phyloP scores from a whole-genome alignment of 1,140 invertebrate genomes.

The Atta cephalotes region DNA sequence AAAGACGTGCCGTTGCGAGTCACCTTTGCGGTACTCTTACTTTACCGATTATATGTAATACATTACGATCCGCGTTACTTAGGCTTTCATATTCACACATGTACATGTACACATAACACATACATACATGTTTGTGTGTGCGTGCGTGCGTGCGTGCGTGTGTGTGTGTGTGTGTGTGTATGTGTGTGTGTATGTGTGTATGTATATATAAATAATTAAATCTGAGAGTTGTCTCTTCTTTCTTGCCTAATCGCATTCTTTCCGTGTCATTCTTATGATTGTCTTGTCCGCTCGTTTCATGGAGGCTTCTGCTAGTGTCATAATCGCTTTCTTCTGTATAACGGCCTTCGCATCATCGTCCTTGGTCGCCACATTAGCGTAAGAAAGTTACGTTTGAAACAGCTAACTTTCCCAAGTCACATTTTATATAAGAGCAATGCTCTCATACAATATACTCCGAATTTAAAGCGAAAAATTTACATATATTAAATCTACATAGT shows the following conservation, averaged over 20 bases:
- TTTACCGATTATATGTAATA: not conserved
- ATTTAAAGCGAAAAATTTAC: not conserved
- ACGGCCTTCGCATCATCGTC: slow-evolving; percentile 11
- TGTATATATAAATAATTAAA: not conserved
- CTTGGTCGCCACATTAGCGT: slow-evolving; percentile 21
- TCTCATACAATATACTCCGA: not conserved
- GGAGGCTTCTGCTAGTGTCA: not conserved
- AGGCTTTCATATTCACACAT: no score
- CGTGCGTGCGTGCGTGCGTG: no score
- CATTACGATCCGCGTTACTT: no score
- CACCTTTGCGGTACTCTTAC: slow-evolving; percentile 12
- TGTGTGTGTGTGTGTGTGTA: no score
- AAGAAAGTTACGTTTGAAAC: not conserved
- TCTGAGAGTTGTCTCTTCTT: slow-evolving; percentile 2
- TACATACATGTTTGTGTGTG: not conserved
- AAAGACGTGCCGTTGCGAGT: slow-evolving; percentile 12
- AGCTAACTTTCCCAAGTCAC: not conserved
- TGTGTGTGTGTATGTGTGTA: no score
- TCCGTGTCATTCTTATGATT: not conserved
- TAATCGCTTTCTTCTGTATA: not conserved
- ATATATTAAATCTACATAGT: not conserved
- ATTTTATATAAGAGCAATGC: not conserved
- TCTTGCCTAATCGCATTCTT: not conserved
- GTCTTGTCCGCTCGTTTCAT: not conserved
- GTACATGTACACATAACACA: not conserved